A percentile compares a stretch with the other conserved stretches of the same genome.
These are phyloP conservation scores for Pterobdella sp. DNA, from an alignment of 2,888 invertebrate species.

Conservation along the genomic window DNA sequence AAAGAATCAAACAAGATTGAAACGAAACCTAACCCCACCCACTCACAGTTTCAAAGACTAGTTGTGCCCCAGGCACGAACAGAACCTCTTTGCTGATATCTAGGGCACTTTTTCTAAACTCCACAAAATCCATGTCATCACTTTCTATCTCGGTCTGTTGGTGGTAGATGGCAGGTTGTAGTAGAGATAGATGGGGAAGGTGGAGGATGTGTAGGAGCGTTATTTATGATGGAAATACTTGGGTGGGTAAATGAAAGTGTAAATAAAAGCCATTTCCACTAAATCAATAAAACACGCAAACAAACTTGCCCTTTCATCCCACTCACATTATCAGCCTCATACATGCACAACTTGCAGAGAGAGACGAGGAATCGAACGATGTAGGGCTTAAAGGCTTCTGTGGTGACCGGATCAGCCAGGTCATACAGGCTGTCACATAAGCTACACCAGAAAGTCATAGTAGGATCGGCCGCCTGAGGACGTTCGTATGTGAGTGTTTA, in stretches of 20 bases:
- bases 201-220: not conserved
- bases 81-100: constrained; percentile 92
- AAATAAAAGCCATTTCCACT: not conserved
- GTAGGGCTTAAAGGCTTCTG: constrained; percentile 76
- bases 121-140: constrained; percentile 70
- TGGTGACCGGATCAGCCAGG: constrained; percentile 71
- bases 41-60: not conserved
- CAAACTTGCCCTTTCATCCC: constrained; percentile 35
- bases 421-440: constrained; percentile 88
- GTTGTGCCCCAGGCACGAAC: constrained; percentile 77
- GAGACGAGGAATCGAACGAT: constrained; percentile 81
- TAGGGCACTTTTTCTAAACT: constrained; percentile 74
- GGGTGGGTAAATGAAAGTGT: too few species aligned
- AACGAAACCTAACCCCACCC: constrained; percentile 66
- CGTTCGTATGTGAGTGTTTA: not conserved
- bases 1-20: not conserved
- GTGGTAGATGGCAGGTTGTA: not conserved
- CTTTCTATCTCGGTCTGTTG: constrained; percentile 67
- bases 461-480: constrained; percentile 66
- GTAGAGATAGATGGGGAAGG: not conserved
- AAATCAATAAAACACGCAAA: too few species aligned
- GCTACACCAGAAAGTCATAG: constrained; percentile 93
- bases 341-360: constrained; percentile 83
- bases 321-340: constrained; percentile 82
- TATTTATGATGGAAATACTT: too few species aligned